A percentile compares a stretch with the other conserved stretches of the same genome.
These are phyloP conservation scores for Onychomys torridus DNA, from an alignment of 2,797 vertebrate species.

Conservation along the genomic window DNA sequence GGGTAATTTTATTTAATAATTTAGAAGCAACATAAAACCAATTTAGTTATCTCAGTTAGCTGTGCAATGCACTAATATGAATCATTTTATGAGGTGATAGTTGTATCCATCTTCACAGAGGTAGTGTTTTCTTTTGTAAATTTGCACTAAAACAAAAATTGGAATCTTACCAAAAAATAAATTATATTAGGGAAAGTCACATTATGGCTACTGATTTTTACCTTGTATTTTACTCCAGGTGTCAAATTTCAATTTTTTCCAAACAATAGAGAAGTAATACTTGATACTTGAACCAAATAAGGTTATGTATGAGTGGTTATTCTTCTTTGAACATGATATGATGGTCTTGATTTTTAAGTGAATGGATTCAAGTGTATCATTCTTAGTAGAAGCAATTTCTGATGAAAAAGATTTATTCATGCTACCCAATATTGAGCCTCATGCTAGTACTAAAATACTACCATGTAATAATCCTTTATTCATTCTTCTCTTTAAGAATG, in stretches of 20 bases:
- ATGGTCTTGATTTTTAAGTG: not conserved
- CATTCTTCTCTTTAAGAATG: not conserved
- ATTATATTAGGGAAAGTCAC: not conserved
- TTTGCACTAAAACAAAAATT: not conserved
- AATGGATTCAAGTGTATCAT: not conserved
- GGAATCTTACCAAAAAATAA: not conserved
- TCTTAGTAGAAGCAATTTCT: not conserved
- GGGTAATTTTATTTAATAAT: conserved; percentile 80
- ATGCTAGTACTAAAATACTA: not conserved
- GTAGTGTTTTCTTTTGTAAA: not conserved
- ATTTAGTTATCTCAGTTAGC: conserved; percentile 79
- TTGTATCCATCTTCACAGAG: not conserved
- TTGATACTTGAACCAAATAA: not conserved
- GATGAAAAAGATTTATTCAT: not conserved
- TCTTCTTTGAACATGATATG: not conserved
- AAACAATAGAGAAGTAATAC: not conserved
- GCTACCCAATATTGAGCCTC: not conserved
- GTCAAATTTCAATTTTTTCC: not conserved
- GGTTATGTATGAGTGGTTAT: not conserved
- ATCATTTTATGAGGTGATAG: conserved; percentile 65
- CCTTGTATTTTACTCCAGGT: not conserved
- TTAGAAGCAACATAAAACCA: conserved; percentile 73
- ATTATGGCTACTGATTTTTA: not conserved
- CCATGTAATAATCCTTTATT: not conserved
- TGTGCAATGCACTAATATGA: conserved; percentile 80